phyloP scores from a whole-genome alignment of 2,888 invertebrate species.

The Sminthurinus aureus region DNA sequence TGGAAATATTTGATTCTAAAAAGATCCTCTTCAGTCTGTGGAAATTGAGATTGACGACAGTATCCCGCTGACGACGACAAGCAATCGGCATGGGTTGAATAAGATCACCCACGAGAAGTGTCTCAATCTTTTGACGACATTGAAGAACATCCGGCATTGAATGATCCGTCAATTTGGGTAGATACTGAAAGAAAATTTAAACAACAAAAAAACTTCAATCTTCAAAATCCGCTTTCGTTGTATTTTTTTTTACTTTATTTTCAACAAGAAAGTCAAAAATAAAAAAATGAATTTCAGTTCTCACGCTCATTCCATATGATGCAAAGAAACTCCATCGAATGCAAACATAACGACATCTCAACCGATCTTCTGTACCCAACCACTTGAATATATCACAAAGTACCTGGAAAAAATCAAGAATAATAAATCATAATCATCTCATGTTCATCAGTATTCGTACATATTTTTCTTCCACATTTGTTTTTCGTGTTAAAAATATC shows the following conservation, averaged over 20 bases:
- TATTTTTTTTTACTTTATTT: no score
- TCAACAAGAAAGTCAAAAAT: no score
- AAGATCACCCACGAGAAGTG: conserved; percentile 20
- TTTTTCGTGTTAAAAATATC: background rate
- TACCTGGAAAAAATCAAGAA: conserved; percentile 2
- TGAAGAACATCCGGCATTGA: background rate
- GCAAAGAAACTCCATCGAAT: conserved; percentile 9
- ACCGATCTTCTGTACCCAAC: background rate
- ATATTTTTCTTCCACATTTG: background rate
- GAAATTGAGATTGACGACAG: background rate
- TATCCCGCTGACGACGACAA: background rate
- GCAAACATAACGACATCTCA: conserved; percentile 21
- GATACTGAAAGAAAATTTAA: background rate
- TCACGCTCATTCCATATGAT: background rate
- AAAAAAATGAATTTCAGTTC: background rate
- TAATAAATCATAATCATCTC: background rate
- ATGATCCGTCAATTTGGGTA: conserved; percentile 21
- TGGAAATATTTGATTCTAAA: conserved; percentile 26
- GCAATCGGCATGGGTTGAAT: conserved; percentile 21
- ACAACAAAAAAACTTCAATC: no score
- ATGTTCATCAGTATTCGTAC: background rate
- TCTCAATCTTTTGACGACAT: conserved; percentile 14
- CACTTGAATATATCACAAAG: conserved; percentile 13
- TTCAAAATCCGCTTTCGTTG: no score
- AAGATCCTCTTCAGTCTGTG: conserved; percentile 12